Conservation (phyloP, 2,113 vertebrate genomes). For the Bubalus kerabau region DNA sequence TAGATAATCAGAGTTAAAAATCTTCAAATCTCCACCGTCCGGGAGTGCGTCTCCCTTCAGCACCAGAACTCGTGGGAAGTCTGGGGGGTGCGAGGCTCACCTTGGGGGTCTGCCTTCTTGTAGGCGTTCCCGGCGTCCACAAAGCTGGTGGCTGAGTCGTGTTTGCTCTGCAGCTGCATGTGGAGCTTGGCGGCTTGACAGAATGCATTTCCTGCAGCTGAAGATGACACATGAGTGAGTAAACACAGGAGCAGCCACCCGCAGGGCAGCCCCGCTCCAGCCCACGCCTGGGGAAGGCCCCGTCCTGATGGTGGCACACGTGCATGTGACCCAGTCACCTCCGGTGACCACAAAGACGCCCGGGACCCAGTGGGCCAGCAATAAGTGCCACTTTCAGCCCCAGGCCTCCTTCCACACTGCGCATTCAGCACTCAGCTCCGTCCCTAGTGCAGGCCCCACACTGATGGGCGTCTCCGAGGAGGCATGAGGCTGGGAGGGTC, state of each 20-base stretch:
- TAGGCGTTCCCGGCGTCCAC: constrained; percentile 96
- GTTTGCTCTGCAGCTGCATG: constrained; percentile 98
- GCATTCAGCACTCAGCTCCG: background rate
- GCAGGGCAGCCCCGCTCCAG: fast-evolving
- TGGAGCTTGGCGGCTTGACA: constrained; percentile 96
- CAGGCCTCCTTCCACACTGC: background rate
- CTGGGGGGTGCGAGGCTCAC: constrained; percentile 69
- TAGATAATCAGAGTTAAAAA: background rate
- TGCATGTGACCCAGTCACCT: background rate
- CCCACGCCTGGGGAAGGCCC: background rate
- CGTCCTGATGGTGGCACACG: background rate
- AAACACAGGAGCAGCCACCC: background rate
- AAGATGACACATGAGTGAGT: constrained; percentile 35
- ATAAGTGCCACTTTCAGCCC: background rate
- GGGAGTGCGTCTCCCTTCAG: background rate
- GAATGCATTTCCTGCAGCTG: constrained; percentile 94
- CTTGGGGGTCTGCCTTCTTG: constrained; percentile 97
- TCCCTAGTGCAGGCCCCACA: background rate
- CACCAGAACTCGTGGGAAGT: background rate
- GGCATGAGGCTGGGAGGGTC: background rate
- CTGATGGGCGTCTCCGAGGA: background rate
- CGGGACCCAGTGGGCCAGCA: background rate
- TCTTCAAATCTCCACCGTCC: background rate
- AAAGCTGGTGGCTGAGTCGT: constrained; percentile 95
- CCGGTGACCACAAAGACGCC: background rate